Evolutionary conservation across 1,140 invertebrate species (phyloP).

Genomic region (Mizuhopecten yessoensis): DNA sequence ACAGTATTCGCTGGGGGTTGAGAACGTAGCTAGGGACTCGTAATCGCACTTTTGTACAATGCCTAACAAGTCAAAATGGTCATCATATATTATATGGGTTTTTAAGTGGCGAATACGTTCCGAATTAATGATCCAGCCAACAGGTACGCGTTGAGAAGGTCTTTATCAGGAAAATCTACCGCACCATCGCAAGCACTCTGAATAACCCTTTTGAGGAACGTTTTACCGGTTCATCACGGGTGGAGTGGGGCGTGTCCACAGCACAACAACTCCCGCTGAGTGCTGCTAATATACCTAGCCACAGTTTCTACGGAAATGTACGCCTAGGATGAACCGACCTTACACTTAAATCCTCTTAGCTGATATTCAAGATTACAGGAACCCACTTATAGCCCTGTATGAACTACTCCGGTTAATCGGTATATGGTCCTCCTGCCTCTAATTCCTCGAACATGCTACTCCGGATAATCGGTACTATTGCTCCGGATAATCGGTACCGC

Average conservation of each 20-base stretch:
- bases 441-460: not conserved
- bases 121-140: not conserved
- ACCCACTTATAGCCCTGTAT: not conserved
- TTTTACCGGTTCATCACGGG: slow-evolving; percentile 19
- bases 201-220: slow-evolving; percentile 15
- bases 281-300: not conserved
- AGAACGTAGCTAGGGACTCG: not conserved
- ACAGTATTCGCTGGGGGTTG: not conserved
- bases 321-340: not conserved
- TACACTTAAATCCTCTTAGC: not conserved
- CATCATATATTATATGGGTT: not conserved
- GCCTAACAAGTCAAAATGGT: slow-evolving; percentile 26
- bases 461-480: not conserved
- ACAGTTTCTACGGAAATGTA: too few relatives aligned
- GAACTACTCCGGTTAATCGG: not conserved
- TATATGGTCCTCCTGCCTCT: not conserved
- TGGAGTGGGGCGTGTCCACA: not conserved
- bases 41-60: not conserved
- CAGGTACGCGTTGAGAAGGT: slow-evolving; percentile 31
- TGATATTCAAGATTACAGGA: not conserved
- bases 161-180: slow-evolving; percentile 3
- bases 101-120: not conserved
- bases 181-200: not conserved
- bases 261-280: not conserved
- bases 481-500: not conserved